Conservation (phyloP, 1,140 invertebrate species). For the Aphelinus atriplicis region DNA sequence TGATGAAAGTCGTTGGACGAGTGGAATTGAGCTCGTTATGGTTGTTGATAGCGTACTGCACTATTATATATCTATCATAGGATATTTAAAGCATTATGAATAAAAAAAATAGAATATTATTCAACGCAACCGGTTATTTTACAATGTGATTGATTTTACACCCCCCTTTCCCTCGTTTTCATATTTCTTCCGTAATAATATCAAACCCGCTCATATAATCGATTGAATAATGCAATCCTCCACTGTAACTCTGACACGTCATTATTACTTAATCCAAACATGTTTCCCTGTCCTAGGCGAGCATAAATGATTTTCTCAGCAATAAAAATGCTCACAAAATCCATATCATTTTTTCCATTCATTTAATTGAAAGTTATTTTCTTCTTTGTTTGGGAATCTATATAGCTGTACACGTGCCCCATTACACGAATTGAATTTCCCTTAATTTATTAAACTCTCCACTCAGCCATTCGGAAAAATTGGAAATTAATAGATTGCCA, state of each 20-base stretch:
- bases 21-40: no score
- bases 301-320: no score
- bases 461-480: not conserved
- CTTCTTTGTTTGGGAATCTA: not conserved
- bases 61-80: no score
- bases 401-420: not conserved
- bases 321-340: no score
- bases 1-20: no score
- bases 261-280: constrained; percentile 3
- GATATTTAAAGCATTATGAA: not conserved
- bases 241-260: not conserved
- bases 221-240: constrained; percentile 1
- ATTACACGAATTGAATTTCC: constrained; percentile 2
- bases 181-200: not conserved
- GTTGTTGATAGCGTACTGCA: no score
- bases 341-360: not conserved
- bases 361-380: constrained; percentile 3
- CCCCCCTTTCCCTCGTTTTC: no score
- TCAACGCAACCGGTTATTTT: no score
- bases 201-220: constrained; percentile 1
- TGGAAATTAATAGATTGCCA: not conserved
- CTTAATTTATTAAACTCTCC: not conserved
- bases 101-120: not conserved
- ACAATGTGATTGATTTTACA: no score
- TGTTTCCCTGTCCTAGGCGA: not conserved